phyloP scores from a whole-genome alignment of 2,797 vertebrate genomes.

The Melanotaenia boesemani region DNA sequence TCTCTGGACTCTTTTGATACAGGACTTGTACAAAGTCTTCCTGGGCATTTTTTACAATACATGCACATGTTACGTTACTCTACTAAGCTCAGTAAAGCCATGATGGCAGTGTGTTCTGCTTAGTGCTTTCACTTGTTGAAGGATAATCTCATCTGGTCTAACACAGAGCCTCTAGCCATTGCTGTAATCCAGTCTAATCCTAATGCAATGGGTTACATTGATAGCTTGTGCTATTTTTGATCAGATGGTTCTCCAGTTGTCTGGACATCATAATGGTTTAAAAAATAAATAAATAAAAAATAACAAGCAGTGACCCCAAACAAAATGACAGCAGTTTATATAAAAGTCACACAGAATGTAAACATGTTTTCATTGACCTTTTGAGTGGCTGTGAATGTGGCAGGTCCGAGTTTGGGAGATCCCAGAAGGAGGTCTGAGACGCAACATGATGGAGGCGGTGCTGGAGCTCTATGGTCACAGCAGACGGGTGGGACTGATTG shows the following conservation, averaged over 20 bases:
- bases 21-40: background rate
- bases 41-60: background rate
- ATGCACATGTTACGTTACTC: slow-evolving; percentile 38
- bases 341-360: background rate
- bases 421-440: slow-evolving; percentile 91
- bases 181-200: slow-evolving; percentile 80
- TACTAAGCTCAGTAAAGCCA: slow-evolving; percentile 13
- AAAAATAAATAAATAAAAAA: background rate
- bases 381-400: slow-evolving; percentile 4
- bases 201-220: slow-evolving; percentile 58
- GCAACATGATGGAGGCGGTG: slow-evolving; percentile 92
- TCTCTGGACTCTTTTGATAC: slow-evolving; percentile 22
- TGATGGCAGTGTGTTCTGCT: slow-evolving; percentile 13
- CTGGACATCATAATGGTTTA: slow-evolving; percentile 1
- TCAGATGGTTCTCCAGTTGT: slow-evolving; percentile 39
- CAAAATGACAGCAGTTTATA: background rate
- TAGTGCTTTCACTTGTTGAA: slow-evolving; percentile 61
- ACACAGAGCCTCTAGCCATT: slow-evolving; percentile 57
- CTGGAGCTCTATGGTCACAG: slow-evolving; percentile 97
- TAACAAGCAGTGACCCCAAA: background rate
- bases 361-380: background rate
- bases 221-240: slow-evolving; percentile 65
- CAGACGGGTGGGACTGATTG: slow-evolving; percentile 94
- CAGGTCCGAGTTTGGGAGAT: slow-evolving; percentile 99
- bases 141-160: slow-evolving; percentile 69